Base-by-base conservation (phyloP, 1,140 invertebrate species). In the Calliphora vicina region DNA sequence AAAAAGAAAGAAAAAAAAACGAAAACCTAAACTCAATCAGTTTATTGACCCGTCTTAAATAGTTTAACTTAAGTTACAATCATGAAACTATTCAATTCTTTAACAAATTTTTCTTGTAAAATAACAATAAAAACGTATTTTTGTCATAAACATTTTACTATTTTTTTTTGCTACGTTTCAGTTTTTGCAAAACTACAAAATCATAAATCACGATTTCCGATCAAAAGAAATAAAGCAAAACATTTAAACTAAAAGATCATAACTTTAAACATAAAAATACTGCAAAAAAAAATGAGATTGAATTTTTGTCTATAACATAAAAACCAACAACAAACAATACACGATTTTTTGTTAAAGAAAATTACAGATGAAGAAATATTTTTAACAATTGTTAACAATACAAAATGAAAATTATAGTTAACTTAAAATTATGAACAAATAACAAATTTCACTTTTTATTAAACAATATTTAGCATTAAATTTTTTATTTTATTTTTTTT, bases 181-280 rank as follows among this genome's bases (percentile, higher is more conserved):
- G 35, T 35, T 67, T 23, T 25, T 23, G 61, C 61, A 67, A 57
- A 20, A 67, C n/a, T 67, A 67, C 61, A 67, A 67, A 67, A 67
- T 67, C 61, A 67, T 67, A 67, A 67, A 67, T 67, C 61, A 67
- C 61, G 61, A 67, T 67, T 67, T 67, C 61, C 61, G 61, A 67
- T 67, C 61, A 67, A 67, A 67, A 67, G 20, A 67, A 67, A 67
- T 67, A 67, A 67, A 67, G 61, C 61, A 67, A 67, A 67, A 10
- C 61, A 67, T 67, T 67, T 67, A 67, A 67, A 23, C 20, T 67
- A 67, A 57, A 67, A 67, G 61, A 67, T 67, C n/a, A 67, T 67
- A 67, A 67, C 61, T 67, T 67, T 67, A 67, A 25, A 67, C 61
- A 67, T 67, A 67, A 67, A 61, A 67, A 67, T 23, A 67, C 61